These are phyloP conservation scores for Amblyjoppa proteus DNA, from an alignment of 2,888 invertebrate genomes.

Conservation along the genomic window DNA sequence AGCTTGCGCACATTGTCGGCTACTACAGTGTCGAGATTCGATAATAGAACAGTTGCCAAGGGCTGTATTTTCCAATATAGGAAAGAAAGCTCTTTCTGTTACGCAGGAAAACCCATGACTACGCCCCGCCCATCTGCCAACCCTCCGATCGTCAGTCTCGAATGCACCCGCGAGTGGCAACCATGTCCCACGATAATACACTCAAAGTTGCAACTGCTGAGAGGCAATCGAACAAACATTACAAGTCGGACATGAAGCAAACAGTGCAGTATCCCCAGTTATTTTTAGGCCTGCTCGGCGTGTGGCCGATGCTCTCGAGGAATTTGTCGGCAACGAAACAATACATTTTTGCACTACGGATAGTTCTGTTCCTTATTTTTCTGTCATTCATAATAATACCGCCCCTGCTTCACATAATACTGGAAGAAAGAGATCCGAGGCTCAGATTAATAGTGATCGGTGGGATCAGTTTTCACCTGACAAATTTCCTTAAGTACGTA, in stretches of 20 bases:
- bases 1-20: too few species aligned
- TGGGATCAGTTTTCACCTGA: slow-evolving; percentile 24
- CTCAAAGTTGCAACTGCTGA: background rate
- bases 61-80: too few species aligned
- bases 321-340: slow-evolving; percentile 21
- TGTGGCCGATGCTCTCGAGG: slow-evolving; percentile 50
- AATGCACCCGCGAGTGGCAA: background rate
- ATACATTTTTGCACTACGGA: background rate
- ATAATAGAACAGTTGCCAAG: background rate
- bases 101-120: background rate
- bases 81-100: too few species aligned
- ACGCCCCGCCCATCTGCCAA: too few species aligned
- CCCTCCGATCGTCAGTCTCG: background rate
- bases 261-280: background rate
- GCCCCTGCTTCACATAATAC: background rate
- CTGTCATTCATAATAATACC: background rate
- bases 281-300: background rate
- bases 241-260: background rate
- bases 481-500: slow-evolving; percentile 30
- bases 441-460: slow-evolving; percentile 38
- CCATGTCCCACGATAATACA: background rate
- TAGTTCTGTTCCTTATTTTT: background rate
- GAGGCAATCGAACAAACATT: background rate
- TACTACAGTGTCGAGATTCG: background rate
- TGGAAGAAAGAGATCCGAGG: background rate